Percentiles rank a stretch among this genome's conserved stretches.
Conservation (phyloP, 2,113 vertebrate species). For the Megaptera novaeangliae region DNA sequence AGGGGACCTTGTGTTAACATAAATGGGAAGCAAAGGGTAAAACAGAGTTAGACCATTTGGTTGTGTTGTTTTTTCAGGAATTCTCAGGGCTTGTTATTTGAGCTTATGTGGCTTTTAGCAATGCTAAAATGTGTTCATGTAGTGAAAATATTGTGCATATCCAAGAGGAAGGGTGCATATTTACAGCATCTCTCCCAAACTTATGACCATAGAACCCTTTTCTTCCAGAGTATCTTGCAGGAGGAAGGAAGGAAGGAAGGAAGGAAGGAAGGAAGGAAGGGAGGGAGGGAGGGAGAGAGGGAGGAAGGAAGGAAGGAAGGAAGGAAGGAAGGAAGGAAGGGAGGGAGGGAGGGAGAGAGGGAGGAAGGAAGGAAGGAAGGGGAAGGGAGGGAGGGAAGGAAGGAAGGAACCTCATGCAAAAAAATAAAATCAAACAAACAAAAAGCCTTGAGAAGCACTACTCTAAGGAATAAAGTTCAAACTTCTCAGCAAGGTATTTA, state of each 20-base stretch:
- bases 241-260: no score
- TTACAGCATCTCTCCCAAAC: background rate
- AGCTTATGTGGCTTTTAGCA: background rate
- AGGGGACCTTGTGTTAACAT: background rate
- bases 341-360: no score
- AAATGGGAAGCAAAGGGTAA: background rate
- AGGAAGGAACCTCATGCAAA: background rate
- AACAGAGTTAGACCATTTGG: background rate
- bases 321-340: no score
- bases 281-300: rapidly evolving
- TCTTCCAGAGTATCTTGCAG: background rate
- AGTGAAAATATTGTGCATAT: background rate
- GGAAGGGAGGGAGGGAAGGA: no score
- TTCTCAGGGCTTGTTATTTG: background rate
- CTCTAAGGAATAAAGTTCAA: background rate
- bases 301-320: no score
- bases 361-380: no score
- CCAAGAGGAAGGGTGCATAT: background rate
- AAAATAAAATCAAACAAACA: background rate
- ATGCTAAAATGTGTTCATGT: background rate
- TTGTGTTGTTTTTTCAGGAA: background rate
- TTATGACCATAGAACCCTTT: background rate
- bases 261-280: background rate
- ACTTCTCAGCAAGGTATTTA: background rate
- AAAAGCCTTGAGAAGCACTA: background rate